These are phyloP conservation scores for Hydropotes inermis DNA, from an alignment of 2,113 vertebrate species.

Conservation along the genomic window DNA sequence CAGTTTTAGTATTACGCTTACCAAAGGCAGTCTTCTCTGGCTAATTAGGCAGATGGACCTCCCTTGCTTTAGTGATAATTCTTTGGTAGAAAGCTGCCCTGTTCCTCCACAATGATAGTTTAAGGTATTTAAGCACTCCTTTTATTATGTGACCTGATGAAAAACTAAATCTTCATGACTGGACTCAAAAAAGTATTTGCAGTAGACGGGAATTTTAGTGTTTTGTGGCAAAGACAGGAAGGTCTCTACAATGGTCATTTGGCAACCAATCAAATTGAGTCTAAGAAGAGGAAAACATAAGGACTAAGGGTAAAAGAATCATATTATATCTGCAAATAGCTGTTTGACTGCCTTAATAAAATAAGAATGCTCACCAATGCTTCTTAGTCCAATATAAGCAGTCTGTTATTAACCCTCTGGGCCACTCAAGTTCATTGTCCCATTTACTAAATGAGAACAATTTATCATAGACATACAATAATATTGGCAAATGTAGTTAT, in stretches of 20 bases:
- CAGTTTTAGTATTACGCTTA: background rate
- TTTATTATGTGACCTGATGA: background rate
- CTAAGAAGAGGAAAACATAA: background rate
- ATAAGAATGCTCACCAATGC: background rate
- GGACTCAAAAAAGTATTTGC: background rate
- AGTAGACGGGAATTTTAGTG: background rate
- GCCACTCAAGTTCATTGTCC: slow-evolving; percentile 52
- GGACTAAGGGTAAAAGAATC: background rate
- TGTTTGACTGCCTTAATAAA: background rate
- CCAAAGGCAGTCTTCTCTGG: background rate
- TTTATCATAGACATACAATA: slow-evolving; percentile 75
- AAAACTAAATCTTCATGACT: slow-evolving; percentile 1
- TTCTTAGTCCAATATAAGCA: background rate
- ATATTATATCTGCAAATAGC: background rate
- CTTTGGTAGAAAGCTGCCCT: background rate
- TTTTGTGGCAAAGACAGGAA: background rate
- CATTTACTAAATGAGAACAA: slow-evolving; percentile 74
- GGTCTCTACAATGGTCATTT: background rate
- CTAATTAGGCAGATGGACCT: background rate
- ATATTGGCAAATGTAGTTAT: slow-evolving; percentile 77
- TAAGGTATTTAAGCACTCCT: background rate
- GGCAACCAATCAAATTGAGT: background rate
- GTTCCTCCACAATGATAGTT: background rate
- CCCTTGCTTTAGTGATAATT: background rate
- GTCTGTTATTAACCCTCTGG: slow-evolving; percentile 56